Percentiles rank a stretch among this genome's conserved stretches.
Evolutionary conservation across 92 coral and sea anemone genomes (phyloP).

Genomic region (Zoanthus solanderi): DNA sequence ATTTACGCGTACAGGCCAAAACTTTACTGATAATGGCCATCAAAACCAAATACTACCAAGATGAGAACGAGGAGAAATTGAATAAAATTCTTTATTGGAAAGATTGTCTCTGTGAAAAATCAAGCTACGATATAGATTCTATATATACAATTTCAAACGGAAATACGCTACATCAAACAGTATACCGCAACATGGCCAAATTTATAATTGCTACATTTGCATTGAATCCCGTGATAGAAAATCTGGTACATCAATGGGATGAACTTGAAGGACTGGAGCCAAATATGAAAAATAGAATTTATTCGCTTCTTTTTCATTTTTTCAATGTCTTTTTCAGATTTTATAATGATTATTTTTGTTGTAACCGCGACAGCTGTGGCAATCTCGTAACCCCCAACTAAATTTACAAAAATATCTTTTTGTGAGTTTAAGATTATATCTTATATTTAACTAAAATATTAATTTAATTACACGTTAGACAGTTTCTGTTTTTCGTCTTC

Average conservation of each 20-base stretch:
- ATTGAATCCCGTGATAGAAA: too few species aligned
- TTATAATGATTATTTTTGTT: not conserved
- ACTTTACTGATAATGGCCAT: not conserved
- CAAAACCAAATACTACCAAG: not conserved
- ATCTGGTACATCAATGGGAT: not conserved
- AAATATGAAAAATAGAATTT: not conserved
- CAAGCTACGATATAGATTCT: not conserved
- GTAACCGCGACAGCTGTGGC: not conserved
- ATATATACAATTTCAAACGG: too few species aligned
- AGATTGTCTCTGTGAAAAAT: too few species aligned
- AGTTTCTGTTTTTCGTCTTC: too few species aligned
- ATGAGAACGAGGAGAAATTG: not conserved
- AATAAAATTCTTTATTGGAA: too few species aligned
- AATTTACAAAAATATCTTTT: too few species aligned
- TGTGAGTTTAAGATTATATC: too few species aligned
- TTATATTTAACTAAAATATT: too few species aligned
- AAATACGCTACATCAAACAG: not conserved
- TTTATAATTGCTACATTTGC: not conserved
- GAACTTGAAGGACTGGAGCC: not conserved
- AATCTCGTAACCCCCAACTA: too few species aligned
- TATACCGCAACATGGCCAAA: not conserved
- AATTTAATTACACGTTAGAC: too few species aligned
- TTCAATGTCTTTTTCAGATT: not conserved
- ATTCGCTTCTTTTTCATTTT: not conserved
- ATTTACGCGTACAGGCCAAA: not conserved